Evolutionary conservation across 2,113 vertebrate genomes (phyloP), one percentile per base, ranked within the genome.

Genomic region (Melanocharis versteri): DNA sequence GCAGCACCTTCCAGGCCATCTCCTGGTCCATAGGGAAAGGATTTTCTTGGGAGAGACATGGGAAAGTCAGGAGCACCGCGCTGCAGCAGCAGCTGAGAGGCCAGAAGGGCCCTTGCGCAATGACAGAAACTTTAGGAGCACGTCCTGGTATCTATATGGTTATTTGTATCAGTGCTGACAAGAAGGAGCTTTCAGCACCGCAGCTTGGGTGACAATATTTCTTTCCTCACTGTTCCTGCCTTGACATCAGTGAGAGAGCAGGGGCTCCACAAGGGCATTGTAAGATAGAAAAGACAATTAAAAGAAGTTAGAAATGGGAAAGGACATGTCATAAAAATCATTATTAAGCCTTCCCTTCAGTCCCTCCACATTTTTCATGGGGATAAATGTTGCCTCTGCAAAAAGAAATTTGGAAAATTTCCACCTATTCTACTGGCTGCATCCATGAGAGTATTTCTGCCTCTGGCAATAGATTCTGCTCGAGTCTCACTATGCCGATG

Each of bases 401-500:
- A 82, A 72, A 95, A 83, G 76, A 92, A 83, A 88, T 95, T 86
- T 95, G 96, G 94, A 95, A 92, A 93, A 86, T 92, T 90, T 96
- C 95, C 94, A 94, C 83, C 86, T 92, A 86, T 95, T 95, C 86
- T 95, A 93, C 96, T 97, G 92, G 71, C 88, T 96, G 79, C 88
- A 86, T 83, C 90, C 86, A 86, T 73, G 85, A 76, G 88, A 92
- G 79, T 93, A 92, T 97, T 96, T 96, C 94, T 97, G 95, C 96
- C 94, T 97, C 95, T 96, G 90, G 96, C 96, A 97, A 65, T 24
- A 69, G 85, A 92, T 96, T 92, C 90, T 93, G 92, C 82, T 93
- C 3, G 7, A 96, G 92, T 85, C 88, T 96, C 10, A 17, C 92
- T 83, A 75, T 88, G 94, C 71, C 5, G 76, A 93, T 93, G 95